Conservation (phyloP, 2,113 vertebrate genomes). For the Rhynchomys soricoides region DNA sequence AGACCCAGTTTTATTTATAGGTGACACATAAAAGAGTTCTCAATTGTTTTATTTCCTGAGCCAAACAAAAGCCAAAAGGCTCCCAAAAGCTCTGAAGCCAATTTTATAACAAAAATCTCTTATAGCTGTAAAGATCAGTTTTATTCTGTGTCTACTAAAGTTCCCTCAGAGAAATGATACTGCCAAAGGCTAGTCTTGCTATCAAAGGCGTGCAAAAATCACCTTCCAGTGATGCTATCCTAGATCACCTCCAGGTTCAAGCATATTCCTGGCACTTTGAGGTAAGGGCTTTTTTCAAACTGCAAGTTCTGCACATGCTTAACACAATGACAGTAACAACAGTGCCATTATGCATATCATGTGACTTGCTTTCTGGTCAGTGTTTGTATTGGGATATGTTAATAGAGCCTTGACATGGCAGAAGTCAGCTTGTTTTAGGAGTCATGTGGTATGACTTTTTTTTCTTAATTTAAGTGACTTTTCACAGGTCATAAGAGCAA, state of each 20-base stretch:
- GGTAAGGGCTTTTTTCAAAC: background rate
- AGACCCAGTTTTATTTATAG: constrained; percentile 42
- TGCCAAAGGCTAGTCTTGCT: constrained; percentile 33
- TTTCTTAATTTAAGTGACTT: background rate
- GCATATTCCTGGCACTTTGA: background rate
- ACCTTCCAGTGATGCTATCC: background rate
- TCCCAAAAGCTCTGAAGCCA: constrained; percentile 62
- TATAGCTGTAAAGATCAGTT: constrained; percentile 72
- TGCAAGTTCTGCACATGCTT: background rate
- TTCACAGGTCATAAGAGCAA: background rate
- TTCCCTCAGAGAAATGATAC: constrained; percentile 36
- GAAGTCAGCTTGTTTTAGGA: background rate
- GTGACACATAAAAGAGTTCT: background rate
- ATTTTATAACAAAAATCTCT: constrained; percentile 62
- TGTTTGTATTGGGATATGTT: background rate
- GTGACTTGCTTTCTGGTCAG: background rate
- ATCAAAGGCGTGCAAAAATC: constrained; percentile 50
- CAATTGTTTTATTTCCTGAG: constrained; percentile 17
- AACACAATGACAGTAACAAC: background rate
- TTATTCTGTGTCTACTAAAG: constrained; percentile 64
- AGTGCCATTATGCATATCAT: background rate
- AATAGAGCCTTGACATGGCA: background rate
- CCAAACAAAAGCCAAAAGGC: constrained; percentile 63
- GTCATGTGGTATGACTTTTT: background rate
- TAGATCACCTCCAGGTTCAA: background rate